Base-by-base conservation (phyloP, 2,888 invertebrate genomes). In the Aspidiotus rigidus region DNA sequence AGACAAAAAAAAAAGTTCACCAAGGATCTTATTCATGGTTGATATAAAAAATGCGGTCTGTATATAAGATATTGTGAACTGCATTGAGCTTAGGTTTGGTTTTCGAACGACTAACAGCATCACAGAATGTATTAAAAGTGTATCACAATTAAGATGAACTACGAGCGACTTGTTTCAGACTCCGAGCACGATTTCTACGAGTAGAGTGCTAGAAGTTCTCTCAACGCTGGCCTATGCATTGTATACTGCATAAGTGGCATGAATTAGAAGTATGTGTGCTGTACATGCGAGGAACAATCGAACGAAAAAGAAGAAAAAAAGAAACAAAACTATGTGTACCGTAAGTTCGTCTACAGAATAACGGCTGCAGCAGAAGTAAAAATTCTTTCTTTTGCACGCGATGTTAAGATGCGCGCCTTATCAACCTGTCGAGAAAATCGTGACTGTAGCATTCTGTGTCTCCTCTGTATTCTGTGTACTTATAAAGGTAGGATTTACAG, bases 331-430 rank as follows among this genome's bases (percentile, higher is more conserved):
- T 28, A 5, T 28, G 28, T 28, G 28, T 28, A 28, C 28, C 28
- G 28, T 28, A 28, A 28, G 28, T 28, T 28, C 28, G 28, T 28
- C 28, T 49, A 49, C 49, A 49, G 49, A 49, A 49, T 49, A 49
- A 49, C 49, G 49, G 49, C 49, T 49, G 49, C 49, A 49, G n/a
- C 49, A 49, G 49, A 49, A 49, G 49, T 49, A n/a, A 49, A 49
- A 49, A 49, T 49, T 49, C 49, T 49, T 49, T 49, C 49, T 49
- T 49, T 49, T 49, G 49, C 49, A 49, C 49, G 49, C 49, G 49
- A 49, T 49, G 49, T 49, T n/a, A n/a, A 49, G 49, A 49, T 49
- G 49, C 28, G 28, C 49, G 49, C 49, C 49, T 13, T 11, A 49
- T 49, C 49, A 49, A 49, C 49, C n/a, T n/a, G 49, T 13, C 10